Evolutionary conservation across 2,888 invertebrate genomes (phyloP).

Genomic region (Odontomyia ornata): DNA sequence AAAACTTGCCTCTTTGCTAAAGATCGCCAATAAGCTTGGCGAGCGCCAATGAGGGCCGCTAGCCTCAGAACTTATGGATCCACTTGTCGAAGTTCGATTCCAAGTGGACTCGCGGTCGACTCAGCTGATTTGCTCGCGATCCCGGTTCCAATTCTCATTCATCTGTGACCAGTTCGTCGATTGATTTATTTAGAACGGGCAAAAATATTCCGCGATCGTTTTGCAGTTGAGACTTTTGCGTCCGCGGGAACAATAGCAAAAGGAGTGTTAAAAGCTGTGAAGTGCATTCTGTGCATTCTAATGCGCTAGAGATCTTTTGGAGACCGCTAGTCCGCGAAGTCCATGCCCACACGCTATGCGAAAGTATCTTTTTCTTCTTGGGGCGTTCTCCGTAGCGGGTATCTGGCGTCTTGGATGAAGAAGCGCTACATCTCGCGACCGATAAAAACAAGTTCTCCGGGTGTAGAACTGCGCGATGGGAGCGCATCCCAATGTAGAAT

Average conservation of each 20-base stretch:
- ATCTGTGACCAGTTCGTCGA: slow-evolving; percentile 3
- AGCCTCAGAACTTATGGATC: not conserved
- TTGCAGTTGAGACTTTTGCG: not conserved
- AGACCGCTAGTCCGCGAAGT: not conserved
- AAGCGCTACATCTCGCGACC: not conserved
- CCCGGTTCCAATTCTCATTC: slow-evolving; percentile 1
- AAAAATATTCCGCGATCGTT: not conserved
- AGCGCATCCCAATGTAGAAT: not conserved
- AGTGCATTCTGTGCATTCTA: not conserved
- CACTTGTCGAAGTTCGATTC: not conserved
- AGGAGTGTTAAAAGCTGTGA: not conserved
- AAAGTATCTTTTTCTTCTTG: slow-evolving; percentile 20
- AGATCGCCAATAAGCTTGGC: not conserved
- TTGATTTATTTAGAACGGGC: not conserved
- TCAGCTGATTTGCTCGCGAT: slow-evolving; percentile 25
- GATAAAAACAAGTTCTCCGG: not conserved
- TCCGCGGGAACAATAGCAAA: not conserved
- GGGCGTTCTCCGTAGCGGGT: no score
- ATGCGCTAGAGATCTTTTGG: not conserved
- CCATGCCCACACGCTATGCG: not conserved
- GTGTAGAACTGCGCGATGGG: not conserved
- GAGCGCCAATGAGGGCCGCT: not conserved
- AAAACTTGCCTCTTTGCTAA: not conserved
- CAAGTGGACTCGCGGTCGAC: not conserved
- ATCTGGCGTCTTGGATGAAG: not conserved